Evolutionary conservation across 1,140 invertebrate species (phyloP).

Genomic region (Trinorchestia longiramus): DNA sequence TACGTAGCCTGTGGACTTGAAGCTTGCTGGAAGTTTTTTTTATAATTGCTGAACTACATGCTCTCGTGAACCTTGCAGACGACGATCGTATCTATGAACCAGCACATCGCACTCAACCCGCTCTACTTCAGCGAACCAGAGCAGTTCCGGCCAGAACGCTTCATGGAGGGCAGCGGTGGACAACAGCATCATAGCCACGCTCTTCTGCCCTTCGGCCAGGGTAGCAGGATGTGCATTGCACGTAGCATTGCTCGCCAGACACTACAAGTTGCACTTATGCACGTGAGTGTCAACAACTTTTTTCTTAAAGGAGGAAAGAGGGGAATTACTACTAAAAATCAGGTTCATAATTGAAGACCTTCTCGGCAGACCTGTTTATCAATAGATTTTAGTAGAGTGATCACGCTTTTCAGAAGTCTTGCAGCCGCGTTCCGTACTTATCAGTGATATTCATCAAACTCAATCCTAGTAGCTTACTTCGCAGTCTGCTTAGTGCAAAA

Average conservation of each 20-base stretch:
- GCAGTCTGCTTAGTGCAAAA: too few relatives aligned
- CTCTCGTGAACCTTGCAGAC: constrained; percentile 71
- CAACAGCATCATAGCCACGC: constrained; percentile 76
- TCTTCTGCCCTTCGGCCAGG: constrained; percentile 90
- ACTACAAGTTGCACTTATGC: constrained; percentile 71
- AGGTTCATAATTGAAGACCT: too few relatives aligned
- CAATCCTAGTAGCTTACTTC: too few relatives aligned
- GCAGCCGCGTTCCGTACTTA: too few relatives aligned
- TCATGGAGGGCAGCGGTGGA: constrained; percentile 77
- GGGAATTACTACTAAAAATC: too few relatives aligned
- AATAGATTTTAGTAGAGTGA: too few relatives aligned
- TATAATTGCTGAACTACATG: background rate
- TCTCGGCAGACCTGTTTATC: too few relatives aligned
- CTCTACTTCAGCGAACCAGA: constrained; percentile 80
- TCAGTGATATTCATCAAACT: too few relatives aligned
- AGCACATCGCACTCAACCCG: constrained; percentile 79
- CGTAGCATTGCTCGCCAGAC: constrained; percentile 90
- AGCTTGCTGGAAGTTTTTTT: background rate
- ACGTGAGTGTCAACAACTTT: constrained; percentile 66
- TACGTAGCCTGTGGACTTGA: background rate
- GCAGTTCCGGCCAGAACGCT: constrained; percentile 82
- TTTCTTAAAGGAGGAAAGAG: too few relatives aligned
- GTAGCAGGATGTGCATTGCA: constrained; percentile 87
- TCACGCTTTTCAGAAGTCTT: too few relatives aligned
- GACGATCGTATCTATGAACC: constrained; percentile 88